Evolutionary conservation across 2,888 invertebrate genomes (phyloP).

Genomic region (Nysson spinosus): DNA sequence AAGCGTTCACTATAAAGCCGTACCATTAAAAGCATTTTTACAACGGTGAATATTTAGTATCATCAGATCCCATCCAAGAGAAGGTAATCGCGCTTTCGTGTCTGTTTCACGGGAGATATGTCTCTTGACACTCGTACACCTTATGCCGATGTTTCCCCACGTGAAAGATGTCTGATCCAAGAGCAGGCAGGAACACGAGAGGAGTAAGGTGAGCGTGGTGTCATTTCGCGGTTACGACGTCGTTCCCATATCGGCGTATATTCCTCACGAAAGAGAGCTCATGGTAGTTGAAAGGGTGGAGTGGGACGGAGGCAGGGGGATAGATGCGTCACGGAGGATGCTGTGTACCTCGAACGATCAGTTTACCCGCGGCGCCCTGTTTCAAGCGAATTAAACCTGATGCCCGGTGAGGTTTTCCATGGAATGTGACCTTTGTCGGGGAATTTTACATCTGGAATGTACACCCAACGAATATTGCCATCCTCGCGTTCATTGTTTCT

Average conservation of each 20-base stretch:
- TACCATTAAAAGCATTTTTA: not conserved
- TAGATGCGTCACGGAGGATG: too few species aligned
- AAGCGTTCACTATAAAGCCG: not conserved
- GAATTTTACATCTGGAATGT: too few species aligned
- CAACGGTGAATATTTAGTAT: slow-evolving; percentile 18
- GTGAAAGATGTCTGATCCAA: slow-evolving; percentile 33
- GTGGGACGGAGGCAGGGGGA: slow-evolving; percentile 9
- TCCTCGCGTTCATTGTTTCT: too few species aligned
- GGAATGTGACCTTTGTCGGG: too few species aligned
- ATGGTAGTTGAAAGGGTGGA: slow-evolving; percentile 16
- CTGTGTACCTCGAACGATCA: too few species aligned
- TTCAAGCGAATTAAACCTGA: too few species aligned
- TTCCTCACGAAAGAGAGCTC: slow-evolving; percentile 45
- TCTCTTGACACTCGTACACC: slow-evolving; percentile 42
- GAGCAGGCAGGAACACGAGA: slow-evolving; percentile 23
- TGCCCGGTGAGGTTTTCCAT: too few species aligned
- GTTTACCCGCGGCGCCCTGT: too few species aligned
- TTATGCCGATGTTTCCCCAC: slow-evolving; percentile 36
- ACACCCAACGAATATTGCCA: too few species aligned
- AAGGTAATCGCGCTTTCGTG: slow-evolving; percentile 38
- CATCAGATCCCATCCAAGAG: slow-evolving; percentile 27
- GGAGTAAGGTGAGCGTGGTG: slow-evolving; percentile 28
- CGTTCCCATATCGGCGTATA: slow-evolving; percentile 58
- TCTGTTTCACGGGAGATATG: slow-evolving; percentile 25
- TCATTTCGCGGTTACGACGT: slow-evolving; percentile 61